These are phyloP conservation scores for Chaetogeoica ovagalla DNA, from an alignment of 2,888 invertebrate species.

Conservation along the genomic window DNA sequence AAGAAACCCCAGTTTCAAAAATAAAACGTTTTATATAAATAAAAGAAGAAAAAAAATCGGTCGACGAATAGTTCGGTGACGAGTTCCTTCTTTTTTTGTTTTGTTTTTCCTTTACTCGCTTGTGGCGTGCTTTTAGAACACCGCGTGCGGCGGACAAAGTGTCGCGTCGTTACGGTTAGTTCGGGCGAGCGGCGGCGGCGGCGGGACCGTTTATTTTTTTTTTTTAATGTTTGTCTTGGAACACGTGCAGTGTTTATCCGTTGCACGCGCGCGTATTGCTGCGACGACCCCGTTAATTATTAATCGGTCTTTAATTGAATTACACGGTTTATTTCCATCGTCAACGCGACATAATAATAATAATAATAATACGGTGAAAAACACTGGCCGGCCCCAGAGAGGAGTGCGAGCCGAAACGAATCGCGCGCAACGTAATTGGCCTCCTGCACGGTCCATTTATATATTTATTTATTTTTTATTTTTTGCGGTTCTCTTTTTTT, in stretches of 20 bases:
- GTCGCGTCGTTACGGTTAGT: slow-evolving; percentile 39
- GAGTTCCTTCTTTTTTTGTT: slow-evolving; percentile 34
- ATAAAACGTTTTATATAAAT: slow-evolving; percentile 44
- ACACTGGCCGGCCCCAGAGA: no score
- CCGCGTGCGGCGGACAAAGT: slow-evolving; percentile 34
- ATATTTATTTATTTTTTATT: no score
- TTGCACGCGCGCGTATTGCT: not conserved
- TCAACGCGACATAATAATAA: not conserved
- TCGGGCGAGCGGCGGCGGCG: no score
- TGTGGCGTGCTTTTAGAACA: no score
- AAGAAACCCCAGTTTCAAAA: slow-evolving; percentile 15
- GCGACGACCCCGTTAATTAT: slow-evolving; percentile 51
- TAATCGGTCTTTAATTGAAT: slow-evolving; percentile 53
- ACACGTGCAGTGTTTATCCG: slow-evolving; percentile 45
- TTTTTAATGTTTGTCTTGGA: slow-evolving; percentile 45
- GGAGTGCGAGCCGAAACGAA: no score
- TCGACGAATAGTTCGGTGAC: slow-evolving; percentile 39
- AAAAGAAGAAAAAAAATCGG: slow-evolving; percentile 24
- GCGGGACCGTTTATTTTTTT: slow-evolving; percentile 35
- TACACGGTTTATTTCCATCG: slow-evolving; percentile 51
- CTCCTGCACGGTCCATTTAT: not conserved
- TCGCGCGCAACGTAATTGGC: no score
- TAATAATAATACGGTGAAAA: no score
- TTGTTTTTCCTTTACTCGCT: no score
- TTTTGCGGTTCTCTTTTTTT: no score